phyloP scores from a whole-genome alignment of 2,113 vertebrate genomes.

The Phrynocephalus versicolor region DNA sequence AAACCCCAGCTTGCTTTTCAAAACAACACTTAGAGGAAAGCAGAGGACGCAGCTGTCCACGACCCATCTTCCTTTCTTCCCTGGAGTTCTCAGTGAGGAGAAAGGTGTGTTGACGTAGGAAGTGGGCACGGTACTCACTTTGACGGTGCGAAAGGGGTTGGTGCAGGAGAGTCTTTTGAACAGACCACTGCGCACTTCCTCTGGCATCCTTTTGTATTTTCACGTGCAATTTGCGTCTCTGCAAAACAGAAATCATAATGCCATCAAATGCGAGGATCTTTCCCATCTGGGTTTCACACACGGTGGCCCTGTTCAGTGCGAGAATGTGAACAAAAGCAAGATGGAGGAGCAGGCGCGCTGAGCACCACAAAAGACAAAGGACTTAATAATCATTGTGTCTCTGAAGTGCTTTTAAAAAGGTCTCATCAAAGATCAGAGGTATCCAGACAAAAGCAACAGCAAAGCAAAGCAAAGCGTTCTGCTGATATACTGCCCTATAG shows the following conservation, averaged over 20 bases:
- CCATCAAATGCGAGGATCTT: accelerated
- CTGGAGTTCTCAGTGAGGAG: accelerated
- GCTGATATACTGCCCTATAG: no score
- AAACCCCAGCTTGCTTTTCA: neutral
- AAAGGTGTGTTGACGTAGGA: accelerated
- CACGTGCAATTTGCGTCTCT: slow-evolving; percentile 13
- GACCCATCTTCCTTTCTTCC: neutral
- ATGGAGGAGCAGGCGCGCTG: no score
- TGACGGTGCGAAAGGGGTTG: slow-evolving; percentile 58
- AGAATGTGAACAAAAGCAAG: slow-evolving; percentile 5
- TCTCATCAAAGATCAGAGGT: no score
- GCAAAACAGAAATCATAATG: slow-evolving; percentile 21
- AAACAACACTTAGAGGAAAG: accelerated
- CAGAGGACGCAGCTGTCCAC: neutral
- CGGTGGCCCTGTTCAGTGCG: neutral
- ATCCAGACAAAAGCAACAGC: no score
- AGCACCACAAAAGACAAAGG: no score
- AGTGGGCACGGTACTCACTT: slow-evolving; percentile 40
- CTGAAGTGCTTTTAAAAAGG: neutral
- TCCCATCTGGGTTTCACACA: slow-evolving; percentile 11
- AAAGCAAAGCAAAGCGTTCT: neutral
- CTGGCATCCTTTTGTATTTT: slow-evolving; percentile 31
- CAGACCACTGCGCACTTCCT: accelerated
- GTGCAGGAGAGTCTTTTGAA: neutral
- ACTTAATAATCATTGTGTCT: no score